Evolutionary conservation across 1,140 invertebrate genomes (phyloP).

Genomic region (Euwallacea fornicatus): DNA sequence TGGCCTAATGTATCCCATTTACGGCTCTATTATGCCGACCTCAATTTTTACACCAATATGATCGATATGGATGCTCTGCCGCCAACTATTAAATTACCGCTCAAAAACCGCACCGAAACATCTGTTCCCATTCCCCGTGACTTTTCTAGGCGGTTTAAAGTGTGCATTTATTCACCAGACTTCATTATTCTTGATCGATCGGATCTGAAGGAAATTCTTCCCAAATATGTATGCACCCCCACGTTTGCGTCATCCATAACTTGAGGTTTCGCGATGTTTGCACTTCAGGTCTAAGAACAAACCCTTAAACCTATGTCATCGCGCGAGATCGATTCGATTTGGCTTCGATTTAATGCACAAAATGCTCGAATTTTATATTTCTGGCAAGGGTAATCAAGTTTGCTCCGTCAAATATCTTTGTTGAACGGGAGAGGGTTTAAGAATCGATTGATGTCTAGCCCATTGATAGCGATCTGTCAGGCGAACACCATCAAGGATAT

Average conservation of each 20-base stretch:
- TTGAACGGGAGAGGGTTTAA: conserved; percentile 11
- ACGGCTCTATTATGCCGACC: no score
- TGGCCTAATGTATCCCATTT: no score
- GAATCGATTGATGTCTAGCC: conserved; percentile 22
- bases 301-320: conserved; percentile 27
- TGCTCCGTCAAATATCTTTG: conserved; percentile 8
- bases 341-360: conserved; percentile 8
- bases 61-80: not conserved
- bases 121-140: conserved; percentile 18
- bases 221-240: conserved; percentile 26
- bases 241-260: conserved; percentile 29
- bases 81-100: conserved; percentile 5
- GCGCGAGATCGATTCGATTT: conserved; percentile 18
- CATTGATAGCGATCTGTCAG: conserved; percentile 26
- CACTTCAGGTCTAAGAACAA: conserved; percentile 22
- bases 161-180: conserved; percentile 20
- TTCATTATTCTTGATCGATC: conserved; percentile 30
- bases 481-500: conserved; percentile 23
- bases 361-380: conserved; percentile 18
- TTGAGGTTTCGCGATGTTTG: conserved; percentile 29
- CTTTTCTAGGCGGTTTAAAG: conserved; percentile 11
- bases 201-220: conserved; percentile 16
- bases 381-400: conserved; percentile 6
- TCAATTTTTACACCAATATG: not conserved
- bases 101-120: conserved; percentile 11